phyloP scores from a whole-genome alignment of 2,888 invertebrate genomes.

The Heliconius aoede region DNA sequence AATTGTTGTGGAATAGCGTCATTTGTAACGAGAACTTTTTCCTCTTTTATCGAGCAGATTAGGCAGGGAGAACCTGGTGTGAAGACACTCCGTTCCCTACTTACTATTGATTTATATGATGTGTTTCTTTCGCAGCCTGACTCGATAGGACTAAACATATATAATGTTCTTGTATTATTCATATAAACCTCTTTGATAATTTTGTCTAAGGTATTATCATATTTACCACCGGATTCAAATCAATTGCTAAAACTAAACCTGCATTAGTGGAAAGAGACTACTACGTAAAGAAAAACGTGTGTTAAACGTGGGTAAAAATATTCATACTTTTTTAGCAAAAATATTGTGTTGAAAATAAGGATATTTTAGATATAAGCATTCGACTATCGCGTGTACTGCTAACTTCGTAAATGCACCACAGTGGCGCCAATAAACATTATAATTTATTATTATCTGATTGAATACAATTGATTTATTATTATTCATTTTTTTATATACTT shows the following conservation, averaged over 20 bases:
- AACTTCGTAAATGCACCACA: not conserved
- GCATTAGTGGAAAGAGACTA: no score
- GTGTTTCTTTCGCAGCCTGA: no score
- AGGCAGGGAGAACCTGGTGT: not conserved
- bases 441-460: constrained; percentile 13
- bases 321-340: not conserved
- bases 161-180: no score
- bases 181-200: no score
- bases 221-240: no score
- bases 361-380: not conserved
- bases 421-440: constrained; percentile 6
- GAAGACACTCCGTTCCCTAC: not conserved
- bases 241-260: no score
- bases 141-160: no score
- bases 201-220: no score
- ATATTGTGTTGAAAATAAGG: not conserved
- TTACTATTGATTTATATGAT: no score
- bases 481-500: not conserved
- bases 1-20: constrained; percentile 25
- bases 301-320: no score
- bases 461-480: constrained; percentile 4
- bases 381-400: not conserved
- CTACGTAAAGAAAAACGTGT: not conserved
- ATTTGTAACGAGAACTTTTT: not conserved
- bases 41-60: not conserved